Evolutionary conservation across 92 coral and sea anemone species (phyloP).

Genomic region (Scolanthus callimorphus): DNA sequence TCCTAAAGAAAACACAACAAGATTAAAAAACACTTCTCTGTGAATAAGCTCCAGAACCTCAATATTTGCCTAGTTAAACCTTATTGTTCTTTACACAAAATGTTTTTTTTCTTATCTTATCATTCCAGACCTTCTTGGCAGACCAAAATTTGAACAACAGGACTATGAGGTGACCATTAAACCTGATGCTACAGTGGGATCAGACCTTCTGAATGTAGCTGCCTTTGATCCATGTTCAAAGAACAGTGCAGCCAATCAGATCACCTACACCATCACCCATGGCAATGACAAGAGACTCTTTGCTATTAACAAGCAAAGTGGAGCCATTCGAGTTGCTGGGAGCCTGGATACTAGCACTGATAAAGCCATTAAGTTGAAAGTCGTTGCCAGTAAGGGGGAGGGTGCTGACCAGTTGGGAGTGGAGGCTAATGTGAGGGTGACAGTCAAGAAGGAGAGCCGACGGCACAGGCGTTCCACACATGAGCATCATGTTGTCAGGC

Average conservation of each 20-base stretch:
- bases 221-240: slow-evolving; percentile 53
- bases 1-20: too few relatives aligned
- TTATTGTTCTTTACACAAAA: too few relatives aligned
- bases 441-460: slow-evolving; percentile 3
- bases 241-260: slow-evolving; percentile 30
- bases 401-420: slow-evolving; percentile 12
- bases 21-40: too few relatives aligned
- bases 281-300: slow-evolving; percentile 48
- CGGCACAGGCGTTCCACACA: slow-evolving; percentile 41
- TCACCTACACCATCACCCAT: slow-evolving; percentile 43
- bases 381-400: slow-evolving; percentile 24
- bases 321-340: slow-evolving; percentile 30
- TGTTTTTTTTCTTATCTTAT: too few relatives aligned
- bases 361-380: slow-evolving; percentile 14
- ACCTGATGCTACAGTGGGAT: slow-evolving; percentile 29
- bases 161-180: slow-evolving; percentile 39
- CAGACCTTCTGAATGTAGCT: slow-evolving; percentile 32
- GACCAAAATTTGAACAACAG: slow-evolving; percentile 48
- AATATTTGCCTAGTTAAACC: too few relatives aligned
- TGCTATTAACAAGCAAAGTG: slow-evolving; percentile 33
- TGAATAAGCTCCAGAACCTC: too few relatives aligned
- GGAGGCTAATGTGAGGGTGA: slow-evolving; percentile 2
- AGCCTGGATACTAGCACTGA: slow-evolving; percentile 9
- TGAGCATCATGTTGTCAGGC: slow-evolving; percentile 38
- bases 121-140: slow-evolving; percentile 32